Evolutionary conservation across 2,113 vertebrate species (phyloP), one percentile per base, ranked within the genome.

Genomic region (Antigone vipio): DNA sequence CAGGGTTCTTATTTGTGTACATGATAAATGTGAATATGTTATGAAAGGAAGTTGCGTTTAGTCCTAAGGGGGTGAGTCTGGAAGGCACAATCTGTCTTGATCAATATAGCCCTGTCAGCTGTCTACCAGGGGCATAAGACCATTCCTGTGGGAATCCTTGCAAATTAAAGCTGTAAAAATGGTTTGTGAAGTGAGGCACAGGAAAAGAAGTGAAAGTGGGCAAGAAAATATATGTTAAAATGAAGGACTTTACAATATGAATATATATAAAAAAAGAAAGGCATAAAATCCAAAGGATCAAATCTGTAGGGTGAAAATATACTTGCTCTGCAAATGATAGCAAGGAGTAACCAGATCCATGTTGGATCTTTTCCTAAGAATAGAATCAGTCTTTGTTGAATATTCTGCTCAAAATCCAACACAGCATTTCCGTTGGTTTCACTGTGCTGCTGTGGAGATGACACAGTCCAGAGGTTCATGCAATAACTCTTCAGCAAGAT

Each of bases 121-220:
- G 1, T 85, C 56, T 74, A 59, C 29, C 17, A 66, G 75, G 1
- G 2, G 27, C 47, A 15, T 49, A 38, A 80, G 63, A 69, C 50
- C 73, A n/a, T 76, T 73, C 76, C 73, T 89, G 50, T 69, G 76
- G 89, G 73, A 92, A 84, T 81, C 42, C 59, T 66, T 92, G 29
- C 49, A 83, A 93, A 74, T 72, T 75, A 92, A 93, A 95, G 85
- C 83, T 72, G 44, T 92, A 56, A 80, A 92, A 95, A 72, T 56
- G 63, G 19, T 42, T 81, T 62, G 29, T 11, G 2, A 75, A 60
- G 44, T 9, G 12, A 95, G 19, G 63, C 49, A 75, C 18, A 45
- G 53, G 40, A 86, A 59, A 60, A 79, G 6, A 67, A 60, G 22
- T 63, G 17, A 62, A 92, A 85, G 53, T 20, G 14, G 29, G 29